These are phyloP conservation scores for Thermophis baileyi DNA, from an alignment of 2,113 vertebrate genomes.

Conservation along the genomic window DNA sequence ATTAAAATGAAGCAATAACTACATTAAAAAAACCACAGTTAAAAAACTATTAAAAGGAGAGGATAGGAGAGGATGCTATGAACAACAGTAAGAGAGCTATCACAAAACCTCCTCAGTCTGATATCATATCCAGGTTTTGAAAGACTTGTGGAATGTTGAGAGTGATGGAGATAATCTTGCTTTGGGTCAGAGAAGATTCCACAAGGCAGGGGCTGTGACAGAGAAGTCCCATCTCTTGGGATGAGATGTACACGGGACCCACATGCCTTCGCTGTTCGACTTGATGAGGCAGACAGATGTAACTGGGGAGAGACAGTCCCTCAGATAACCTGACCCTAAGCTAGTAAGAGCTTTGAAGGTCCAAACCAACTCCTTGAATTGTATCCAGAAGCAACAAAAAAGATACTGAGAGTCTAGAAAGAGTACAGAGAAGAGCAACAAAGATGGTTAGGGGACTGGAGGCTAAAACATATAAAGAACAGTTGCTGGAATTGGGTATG, in stretches of 20 bases:
- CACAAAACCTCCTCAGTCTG: neutral
- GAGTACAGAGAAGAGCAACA: no score
- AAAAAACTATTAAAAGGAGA: neutral
- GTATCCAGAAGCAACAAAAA: neutral
- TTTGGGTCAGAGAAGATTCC: neutral
- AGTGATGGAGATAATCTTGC: neutral
- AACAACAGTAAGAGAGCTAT: neutral
- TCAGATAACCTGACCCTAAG: neutral
- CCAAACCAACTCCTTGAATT: neutral
- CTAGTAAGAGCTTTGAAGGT: neutral
- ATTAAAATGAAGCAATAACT: neutral
- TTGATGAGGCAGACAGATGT: neutral
- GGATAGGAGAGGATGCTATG: neutral
- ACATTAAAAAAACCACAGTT: neutral
- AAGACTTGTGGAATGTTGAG: neutral
- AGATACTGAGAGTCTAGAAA: neutral
- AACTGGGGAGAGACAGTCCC: neutral
- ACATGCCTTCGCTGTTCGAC: neutral
- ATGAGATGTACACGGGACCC: neutral
- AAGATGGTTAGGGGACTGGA: no score
- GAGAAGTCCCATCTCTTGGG: neutral
- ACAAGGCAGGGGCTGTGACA: neutral
- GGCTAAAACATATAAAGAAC: no score
- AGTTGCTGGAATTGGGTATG: no score
- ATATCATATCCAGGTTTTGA: neutral